phyloP scores from a whole-genome alignment of 2,797 vertebrate genomes.

The Pseudopleuronectes americanus region DNA sequence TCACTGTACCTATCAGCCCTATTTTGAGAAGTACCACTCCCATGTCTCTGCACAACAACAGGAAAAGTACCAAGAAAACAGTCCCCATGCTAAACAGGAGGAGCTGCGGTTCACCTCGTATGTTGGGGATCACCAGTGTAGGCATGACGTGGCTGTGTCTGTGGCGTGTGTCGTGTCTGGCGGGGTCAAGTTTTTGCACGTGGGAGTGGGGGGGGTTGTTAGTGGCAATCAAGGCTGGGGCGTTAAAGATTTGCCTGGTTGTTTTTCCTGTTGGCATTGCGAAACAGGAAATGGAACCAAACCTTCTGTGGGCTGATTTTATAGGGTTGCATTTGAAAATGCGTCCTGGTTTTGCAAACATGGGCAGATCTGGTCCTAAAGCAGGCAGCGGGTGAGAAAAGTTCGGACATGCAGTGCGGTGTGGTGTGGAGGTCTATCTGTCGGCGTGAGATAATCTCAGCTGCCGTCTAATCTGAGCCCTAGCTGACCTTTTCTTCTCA shows the following conservation, averaged over 20 bases:
- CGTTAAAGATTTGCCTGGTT: constrained; percentile 33
- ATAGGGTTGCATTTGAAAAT: constrained; percentile 45
- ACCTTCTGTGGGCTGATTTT: constrained; percentile 29
- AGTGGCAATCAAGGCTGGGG: neutral
- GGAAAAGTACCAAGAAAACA: constrained; percentile 43
- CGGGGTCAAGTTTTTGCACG: constrained; percentile 19
- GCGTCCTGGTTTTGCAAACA: constrained; percentile 29
- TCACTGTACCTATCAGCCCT: constrained; percentile 53
- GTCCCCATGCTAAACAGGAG: constrained; percentile 45
- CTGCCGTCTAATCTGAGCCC: constrained; percentile 70
- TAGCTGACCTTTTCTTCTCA: constrained; percentile 38
- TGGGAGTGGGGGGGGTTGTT: neutral
- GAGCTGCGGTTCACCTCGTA: constrained; percentile 48
- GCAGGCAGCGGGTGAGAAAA: constrained; percentile 5
- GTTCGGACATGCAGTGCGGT: neutral
- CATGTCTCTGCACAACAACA: constrained; percentile 55
- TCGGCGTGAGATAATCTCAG: constrained; percentile 42
- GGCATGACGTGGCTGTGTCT: constrained; percentile 51
- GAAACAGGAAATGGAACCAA: constrained; percentile 43
- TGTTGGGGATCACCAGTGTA: constrained; percentile 36
- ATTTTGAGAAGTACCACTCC: constrained; percentile 70
- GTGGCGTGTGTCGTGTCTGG: constrained; percentile 40
- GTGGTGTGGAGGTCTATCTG: constrained; percentile 13
- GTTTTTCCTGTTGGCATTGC: constrained; percentile 49
- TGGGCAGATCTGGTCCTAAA: constrained; percentile 15